phyloP scores from a whole-genome alignment of 2,888 invertebrate species.

The Strigamia maritima region DNA sequence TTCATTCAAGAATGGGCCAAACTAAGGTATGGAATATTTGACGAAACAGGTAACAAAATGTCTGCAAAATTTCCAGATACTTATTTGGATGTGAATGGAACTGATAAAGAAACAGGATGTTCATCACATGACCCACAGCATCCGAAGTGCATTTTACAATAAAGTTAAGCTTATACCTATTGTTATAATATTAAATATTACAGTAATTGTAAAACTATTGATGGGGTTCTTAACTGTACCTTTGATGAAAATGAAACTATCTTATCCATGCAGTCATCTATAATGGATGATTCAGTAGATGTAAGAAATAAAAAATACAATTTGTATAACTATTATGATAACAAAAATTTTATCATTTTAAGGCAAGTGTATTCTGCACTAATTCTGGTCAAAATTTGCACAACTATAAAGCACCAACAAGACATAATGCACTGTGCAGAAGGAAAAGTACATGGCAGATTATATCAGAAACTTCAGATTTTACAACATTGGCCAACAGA shows the following conservation, averaged over 20 bases:
- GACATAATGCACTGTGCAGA: conserved; percentile 31
- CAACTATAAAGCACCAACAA: conserved; percentile 8
- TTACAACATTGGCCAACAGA: background rate
- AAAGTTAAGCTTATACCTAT: too few relatives aligned
- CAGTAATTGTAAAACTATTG: background rate
- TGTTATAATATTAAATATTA: background rate
- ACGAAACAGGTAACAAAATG: background rate
- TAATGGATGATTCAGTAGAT: background rate
- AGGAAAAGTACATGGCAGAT: conserved; percentile 26
- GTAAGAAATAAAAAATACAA: too few relatives aligned
- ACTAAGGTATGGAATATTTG: conserved; percentile 3
- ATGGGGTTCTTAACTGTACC: background rate
- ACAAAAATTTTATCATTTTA: background rate
- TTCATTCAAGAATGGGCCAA: conserved; percentile 9
- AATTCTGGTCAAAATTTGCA: background rate
- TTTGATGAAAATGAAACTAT: background rate
- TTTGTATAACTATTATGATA: too few relatives aligned
- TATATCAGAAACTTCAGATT: conserved; percentile 12
- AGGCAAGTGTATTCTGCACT: background rate
- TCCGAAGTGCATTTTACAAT: background rate
- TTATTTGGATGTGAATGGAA: background rate
- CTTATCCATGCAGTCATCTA: background rate
- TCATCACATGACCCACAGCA: background rate
- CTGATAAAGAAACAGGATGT: background rate
- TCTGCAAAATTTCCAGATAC: background rate